phyloP scores from a whole-genome alignment of 2,888 invertebrate species.

The Sepioteuthis lessoniana region DNA sequence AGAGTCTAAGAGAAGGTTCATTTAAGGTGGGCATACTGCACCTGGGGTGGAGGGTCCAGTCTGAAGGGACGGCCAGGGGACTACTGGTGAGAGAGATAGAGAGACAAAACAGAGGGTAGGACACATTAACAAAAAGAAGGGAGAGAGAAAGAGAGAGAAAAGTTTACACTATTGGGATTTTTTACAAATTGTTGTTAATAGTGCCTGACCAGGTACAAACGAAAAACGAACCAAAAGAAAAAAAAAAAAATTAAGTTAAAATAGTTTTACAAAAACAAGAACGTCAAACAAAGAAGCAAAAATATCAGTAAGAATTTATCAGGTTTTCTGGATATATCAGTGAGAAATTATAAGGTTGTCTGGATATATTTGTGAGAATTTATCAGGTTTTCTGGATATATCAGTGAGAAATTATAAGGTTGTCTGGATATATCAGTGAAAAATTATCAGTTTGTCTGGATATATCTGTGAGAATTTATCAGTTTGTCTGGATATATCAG shows the following conservation, averaged over 20 bases:
- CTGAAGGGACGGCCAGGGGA: slow-evolving; percentile 35
- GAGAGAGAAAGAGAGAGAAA: not conserved
- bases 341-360: too few relatives aligned
- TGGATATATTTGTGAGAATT: too few relatives aligned
- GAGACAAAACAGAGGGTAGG: not conserved
- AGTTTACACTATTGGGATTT: not conserved
- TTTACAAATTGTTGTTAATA: not conserved
- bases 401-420: too few relatives aligned
- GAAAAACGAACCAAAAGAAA: not conserved
- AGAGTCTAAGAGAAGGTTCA: slow-evolving; percentile 14
- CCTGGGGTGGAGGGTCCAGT: slow-evolving; percentile 35
- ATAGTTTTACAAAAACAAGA: too few relatives aligned
- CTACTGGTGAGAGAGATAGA: slow-evolving; percentile 36
- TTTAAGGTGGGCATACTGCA: slow-evolving; percentile 41
- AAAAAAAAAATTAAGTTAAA: not conserved
- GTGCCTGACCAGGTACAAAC: not conserved
- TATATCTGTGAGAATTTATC: too few relatives aligned
- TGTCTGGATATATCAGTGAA: too few relatives aligned
- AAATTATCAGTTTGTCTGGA: too few relatives aligned
- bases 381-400: too few relatives aligned
- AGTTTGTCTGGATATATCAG: too few relatives aligned
- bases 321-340: too few relatives aligned
- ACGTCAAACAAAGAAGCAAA: too few relatives aligned
- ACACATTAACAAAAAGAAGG: slow-evolving; percentile 14
- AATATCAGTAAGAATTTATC: too few relatives aligned